Evolutionary conservation across 2,113 vertebrate genomes (phyloP).

Genomic region (Progne subis): DNA sequence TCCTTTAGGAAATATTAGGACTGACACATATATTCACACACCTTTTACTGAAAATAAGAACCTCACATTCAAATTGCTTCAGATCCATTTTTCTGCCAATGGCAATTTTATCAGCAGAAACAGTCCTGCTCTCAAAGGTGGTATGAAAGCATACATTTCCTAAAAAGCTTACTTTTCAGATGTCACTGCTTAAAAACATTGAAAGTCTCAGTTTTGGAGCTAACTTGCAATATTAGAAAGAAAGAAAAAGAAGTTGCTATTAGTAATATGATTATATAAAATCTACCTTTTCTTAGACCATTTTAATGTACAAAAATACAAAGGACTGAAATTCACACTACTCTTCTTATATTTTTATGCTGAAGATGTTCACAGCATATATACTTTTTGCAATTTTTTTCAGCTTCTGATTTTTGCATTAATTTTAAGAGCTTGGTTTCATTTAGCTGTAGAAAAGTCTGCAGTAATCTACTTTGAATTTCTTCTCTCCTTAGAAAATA

Average conservation of each 20-base stretch:
- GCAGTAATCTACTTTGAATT: background rate
- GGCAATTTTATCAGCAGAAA: background rate
- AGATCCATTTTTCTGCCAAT: background rate
- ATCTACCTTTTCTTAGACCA: background rate
- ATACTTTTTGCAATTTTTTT: background rate
- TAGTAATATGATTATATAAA: background rate
- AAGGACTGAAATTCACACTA: background rate
- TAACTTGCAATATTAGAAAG: background rate
- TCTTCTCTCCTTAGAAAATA: background rate
- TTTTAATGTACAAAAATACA: background rate
- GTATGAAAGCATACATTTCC: background rate
- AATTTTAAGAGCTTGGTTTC: background rate
- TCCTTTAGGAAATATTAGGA: background rate
- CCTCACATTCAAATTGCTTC: background rate
- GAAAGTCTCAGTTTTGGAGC: background rate
- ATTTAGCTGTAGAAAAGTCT: background rate
- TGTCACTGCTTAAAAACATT: background rate
- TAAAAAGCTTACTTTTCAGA: background rate
- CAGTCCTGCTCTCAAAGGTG: background rate
- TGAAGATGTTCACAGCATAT: background rate
- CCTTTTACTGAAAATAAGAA: background rate
- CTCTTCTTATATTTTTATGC: background rate
- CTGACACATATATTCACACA: background rate
- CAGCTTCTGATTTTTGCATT: background rate
- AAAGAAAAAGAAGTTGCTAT: background rate